Evolutionary conservation across 2,888 invertebrate species (phyloP).

Genomic region (Morpho helenor): DNA sequence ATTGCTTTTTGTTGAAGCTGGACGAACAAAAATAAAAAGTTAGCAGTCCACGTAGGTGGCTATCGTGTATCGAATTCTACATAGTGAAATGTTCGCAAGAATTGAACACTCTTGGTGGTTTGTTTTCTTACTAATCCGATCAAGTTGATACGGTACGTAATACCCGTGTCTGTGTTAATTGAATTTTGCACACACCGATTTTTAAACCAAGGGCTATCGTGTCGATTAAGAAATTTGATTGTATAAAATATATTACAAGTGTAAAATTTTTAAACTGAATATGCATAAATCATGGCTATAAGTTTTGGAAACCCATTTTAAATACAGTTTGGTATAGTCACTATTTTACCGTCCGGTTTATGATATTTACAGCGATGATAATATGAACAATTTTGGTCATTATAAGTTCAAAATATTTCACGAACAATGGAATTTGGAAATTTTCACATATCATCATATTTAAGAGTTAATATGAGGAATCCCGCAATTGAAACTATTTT

Average conservation of each 20-base stretch:
- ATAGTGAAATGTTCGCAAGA: slow-evolving; percentile 46
- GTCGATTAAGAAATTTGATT: neutral
- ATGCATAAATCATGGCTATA: no score
- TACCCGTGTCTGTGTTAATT: slow-evolving; percentile 18
- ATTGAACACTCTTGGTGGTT: slow-evolving; percentile 44
- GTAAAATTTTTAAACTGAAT: neutral
- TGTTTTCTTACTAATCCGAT: slow-evolving; percentile 36
- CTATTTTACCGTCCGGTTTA: no score
- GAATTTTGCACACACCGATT: slow-evolving; percentile 6
- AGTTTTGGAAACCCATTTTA: no score
- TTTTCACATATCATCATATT: no score
- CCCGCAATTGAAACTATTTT: no score
- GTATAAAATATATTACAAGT: neutral
- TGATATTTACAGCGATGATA: no score
- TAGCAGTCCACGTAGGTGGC: slow-evolving; percentile 51
- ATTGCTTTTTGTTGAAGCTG: slow-evolving; percentile 68
- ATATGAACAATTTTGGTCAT: no score
- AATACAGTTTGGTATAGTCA: no score
- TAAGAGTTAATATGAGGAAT: no score
- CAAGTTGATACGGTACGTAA: slow-evolving; percentile 28
- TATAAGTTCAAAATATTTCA: no score
- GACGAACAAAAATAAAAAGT: slow-evolving; percentile 55
- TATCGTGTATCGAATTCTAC: slow-evolving; percentile 53
- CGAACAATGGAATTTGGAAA: no score
- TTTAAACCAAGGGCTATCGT: neutral